Base-by-base conservation (phyloP, 2,888 invertebrate genomes). In the Bellardia bayeri region DNA sequence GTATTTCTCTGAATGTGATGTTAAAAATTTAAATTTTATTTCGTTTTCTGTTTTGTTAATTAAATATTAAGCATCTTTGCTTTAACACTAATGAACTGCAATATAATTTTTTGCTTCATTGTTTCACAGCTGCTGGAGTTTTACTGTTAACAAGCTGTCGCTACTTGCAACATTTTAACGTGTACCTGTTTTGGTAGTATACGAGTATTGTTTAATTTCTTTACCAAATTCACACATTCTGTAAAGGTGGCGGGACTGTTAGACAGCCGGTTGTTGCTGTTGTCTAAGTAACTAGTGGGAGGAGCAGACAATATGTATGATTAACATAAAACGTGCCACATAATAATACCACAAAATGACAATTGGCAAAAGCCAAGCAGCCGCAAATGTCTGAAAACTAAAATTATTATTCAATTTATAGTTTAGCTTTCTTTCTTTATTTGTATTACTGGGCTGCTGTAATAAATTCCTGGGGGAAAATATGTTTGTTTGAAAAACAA, bases 301-400 rank as follows among this genome's bases (percentile, higher is more conserved):
- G 30, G 9, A 42, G 42, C 63, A 75, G 58, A 69, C 80, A 75
- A 51, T 85, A 37, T 58, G 7, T 69, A 63, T 85, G 85, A 80
- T 81, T 85, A 85, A 69, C 80, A 85, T 85, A 81, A 85, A 85
- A 85, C 85, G 85, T 85, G 85, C 85, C 80, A 85, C 80, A 80
- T 75, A 74, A 79, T 63, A 68, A 51, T 64, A 37, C 33, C 69
- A 80, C 71, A 83, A 79, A 37, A 79, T 85, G 85, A 85, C 85
- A 85, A 30, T 69, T 80, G 85, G 69, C 80, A 85, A 80, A 68
- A 85, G 80, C 45, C n/a, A 85, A 68, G 49, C 75, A 76, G 30
- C 49, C 61, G 16, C 64, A 76, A 40, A 23, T 30, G 58, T 58
- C 3, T 30, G 56, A 75, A 63, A 74, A 45, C 61, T 63, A 63